Percentiles rank a stretch among this genome's conserved stretches.
Evolutionary conservation across 2,888 invertebrate species (phyloP).

Genomic region (Tryphoninae sp.): DNA sequence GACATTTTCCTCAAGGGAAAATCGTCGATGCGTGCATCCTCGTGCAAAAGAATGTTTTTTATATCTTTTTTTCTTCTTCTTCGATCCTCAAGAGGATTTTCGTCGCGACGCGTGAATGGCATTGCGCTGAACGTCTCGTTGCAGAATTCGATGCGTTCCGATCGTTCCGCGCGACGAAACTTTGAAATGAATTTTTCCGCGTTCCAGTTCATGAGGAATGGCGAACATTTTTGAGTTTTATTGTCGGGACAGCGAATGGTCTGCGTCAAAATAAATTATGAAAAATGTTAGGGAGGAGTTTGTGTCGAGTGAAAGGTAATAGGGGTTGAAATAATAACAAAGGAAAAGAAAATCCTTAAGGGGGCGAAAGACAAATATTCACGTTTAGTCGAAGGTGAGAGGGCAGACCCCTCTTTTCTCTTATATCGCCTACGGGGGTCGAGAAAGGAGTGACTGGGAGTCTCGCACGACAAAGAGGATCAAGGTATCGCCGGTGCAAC

Average conservation of each 20-base stretch:
- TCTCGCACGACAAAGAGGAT: conserved; percentile 60
- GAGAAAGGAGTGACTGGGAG: conserved; percentile 31
- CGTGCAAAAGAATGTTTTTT: no score
- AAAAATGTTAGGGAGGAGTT: not conserved
- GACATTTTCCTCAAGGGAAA: no score
- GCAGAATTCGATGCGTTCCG: not conserved
- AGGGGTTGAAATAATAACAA: not conserved
- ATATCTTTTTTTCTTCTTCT: no score
- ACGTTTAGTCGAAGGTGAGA: conserved; percentile 45
- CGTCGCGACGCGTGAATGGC: not conserved
- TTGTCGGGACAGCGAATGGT: no score
- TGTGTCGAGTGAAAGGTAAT: conserved; percentile 12
- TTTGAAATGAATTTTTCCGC: no score
- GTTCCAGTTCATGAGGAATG: no score
- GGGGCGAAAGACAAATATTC: conserved; percentile 39
- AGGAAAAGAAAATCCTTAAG: conserved; percentile 3
- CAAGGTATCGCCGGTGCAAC: conserved; percentile 62
- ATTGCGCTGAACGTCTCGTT: not conserved
- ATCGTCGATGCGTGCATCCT: no score
- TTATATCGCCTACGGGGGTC: conserved; percentile 47
- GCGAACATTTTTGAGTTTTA: no score
- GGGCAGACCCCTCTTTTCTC: conserved; percentile 27
- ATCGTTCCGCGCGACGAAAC: no score
- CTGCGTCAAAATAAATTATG: not conserved
- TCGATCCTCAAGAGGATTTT: not conserved